Evolutionary conservation across 2,888 invertebrate genomes (phyloP), one percentile per base, ranked within the genome.

Genomic region (Romanomermis culicivorax): DNA sequence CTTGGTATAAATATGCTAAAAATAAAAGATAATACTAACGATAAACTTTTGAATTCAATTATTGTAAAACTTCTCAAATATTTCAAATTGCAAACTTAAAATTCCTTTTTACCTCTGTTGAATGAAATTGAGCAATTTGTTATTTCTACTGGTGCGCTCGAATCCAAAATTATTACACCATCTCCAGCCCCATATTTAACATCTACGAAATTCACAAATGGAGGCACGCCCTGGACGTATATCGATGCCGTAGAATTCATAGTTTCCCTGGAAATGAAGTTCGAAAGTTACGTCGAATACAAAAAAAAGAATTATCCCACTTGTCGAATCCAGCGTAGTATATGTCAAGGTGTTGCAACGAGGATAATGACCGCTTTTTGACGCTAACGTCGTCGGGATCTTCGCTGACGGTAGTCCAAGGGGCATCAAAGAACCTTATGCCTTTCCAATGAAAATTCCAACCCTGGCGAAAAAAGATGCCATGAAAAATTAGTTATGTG

Each of bases 151-250:
- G 86, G 85, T 26, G 83, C 82, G 63, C 80, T 78, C 1, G 89
- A 82, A 60, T 80, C 77, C 1, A 86, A 85, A 61, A 88, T 77
- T 69, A 89, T 89, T 60, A 93, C 79, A 11, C 85, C 97, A 66
- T 89, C 89, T 68, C 83, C 87, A 1, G 91, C 91, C 11, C 87
- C 86, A 69, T 83, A 79, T 47, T 80, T 76, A 61, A 97, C 78
- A 60, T 82, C 80, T 56, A 93, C 76, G 62, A 84, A 79, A 62
- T 82, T 78, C 77, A 95, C 80, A 53, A 80, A 74, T 0, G 97
- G 97, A 1, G 93, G 87, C 29, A 85, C 80, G 25, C 89, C 89
- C 61, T 81, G 77, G n/a, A 85, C 77, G 67, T 86, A 82, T 64
- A 93, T 70, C 2, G 88, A 86, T 59, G 88, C 82, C 1, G 69